Conservation (phyloP, 2,797 vertebrate species). For the Sebastes taczanowskii region DNA sequence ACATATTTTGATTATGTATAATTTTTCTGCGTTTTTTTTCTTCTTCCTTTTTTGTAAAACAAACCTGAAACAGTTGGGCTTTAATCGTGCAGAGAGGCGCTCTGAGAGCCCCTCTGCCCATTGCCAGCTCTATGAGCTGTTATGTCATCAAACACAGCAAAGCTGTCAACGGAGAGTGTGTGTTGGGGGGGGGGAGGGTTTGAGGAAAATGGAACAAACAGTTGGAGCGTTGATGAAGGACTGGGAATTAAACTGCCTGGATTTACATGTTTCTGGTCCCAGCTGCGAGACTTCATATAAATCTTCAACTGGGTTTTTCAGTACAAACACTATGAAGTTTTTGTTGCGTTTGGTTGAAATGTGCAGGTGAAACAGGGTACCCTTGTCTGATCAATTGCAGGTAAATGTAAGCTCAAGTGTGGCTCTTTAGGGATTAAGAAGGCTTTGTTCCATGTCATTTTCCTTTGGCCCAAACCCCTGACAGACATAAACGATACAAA, state of each 20-base stretch:
- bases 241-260: slow-evolving; percentile 18
- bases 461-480: slow-evolving; percentile 45
- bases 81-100: slow-evolving; percentile 45
- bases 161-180: slow-evolving; percentile 54
- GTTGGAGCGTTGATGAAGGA: not conserved
- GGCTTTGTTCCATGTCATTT: slow-evolving; percentile 56
- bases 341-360: slow-evolving; percentile 56
- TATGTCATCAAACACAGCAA: slow-evolving; percentile 62
- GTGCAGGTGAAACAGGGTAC: slow-evolving; percentile 69
- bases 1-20: slow-evolving; percentile 60
- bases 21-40: slow-evolving; percentile 38
- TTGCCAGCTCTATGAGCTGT: slow-evolving; percentile 43
- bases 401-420: slow-evolving; percentile 28
- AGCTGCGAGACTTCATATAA: slow-evolving; percentile 35
- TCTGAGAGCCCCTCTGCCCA: slow-evolving; percentile 55
- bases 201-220: not conserved
- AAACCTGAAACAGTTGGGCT: slow-evolving; percentile 70
- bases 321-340: slow-evolving; percentile 57
- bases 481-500: slow-evolving; percentile 7
- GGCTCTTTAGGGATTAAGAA: slow-evolving; percentile 34
- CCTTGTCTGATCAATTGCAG: slow-evolving; percentile 56
- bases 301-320: slow-evolving; percentile 44
- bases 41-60: slow-evolving; percentile 67
- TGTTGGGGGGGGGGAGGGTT: not conserved
- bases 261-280: slow-evolving; percentile 25